Conservation (phyloP, 2,888 invertebrate genomes). For the Melinopterus prodromus region DNA sequence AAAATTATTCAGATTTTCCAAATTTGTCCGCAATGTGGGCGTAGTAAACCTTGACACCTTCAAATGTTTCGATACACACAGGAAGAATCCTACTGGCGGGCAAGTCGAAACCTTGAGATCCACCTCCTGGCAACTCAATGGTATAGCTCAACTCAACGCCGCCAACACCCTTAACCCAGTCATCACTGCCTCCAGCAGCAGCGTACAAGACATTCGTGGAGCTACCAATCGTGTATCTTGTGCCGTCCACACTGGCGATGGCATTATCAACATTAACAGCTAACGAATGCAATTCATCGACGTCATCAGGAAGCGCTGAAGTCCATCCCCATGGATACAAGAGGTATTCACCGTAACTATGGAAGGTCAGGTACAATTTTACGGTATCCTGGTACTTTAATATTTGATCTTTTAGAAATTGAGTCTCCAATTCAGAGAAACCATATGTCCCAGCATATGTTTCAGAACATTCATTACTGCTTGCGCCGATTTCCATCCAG, state of each 20-base stretch:
- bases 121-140: slow-evolving; percentile 70
- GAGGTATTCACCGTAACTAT: slow-evolving; percentile 77
- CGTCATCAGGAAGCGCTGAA: slow-evolving; percentile 60
- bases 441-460: slow-evolving; percentile 59
- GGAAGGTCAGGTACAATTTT: slow-evolving; percentile 75
- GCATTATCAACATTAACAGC: slow-evolving; percentile 60
- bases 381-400: slow-evolving; percentile 63
- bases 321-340: slow-evolving; percentile 76
- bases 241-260: slow-evolving; percentile 55
- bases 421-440: slow-evolving; percentile 67
- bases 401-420: slow-evolving; percentile 67
- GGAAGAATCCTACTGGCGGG: slow-evolving; percentile 64
- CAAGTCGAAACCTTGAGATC: slow-evolving; percentile 65
- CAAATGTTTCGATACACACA: slow-evolving; percentile 69
- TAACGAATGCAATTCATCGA: slow-evolving; percentile 60
- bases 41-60: slow-evolving; percentile 64
- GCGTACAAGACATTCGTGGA: slow-evolving; percentile 61
- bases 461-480: slow-evolving; percentile 56
- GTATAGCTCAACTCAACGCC: slow-evolving; percentile 70
- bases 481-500: slow-evolving; percentile 66
- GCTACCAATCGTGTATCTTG: slow-evolving; percentile 64
- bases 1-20: slow-evolving; percentile 6
- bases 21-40: slow-evolving; percentile 50
- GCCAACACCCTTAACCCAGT: slow-evolving; percentile 67
- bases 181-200: slow-evolving; percentile 71